Evolutionary conservation across 1,140 invertebrate species (phyloP).

Genomic region (Drosophila cardini): DNA sequence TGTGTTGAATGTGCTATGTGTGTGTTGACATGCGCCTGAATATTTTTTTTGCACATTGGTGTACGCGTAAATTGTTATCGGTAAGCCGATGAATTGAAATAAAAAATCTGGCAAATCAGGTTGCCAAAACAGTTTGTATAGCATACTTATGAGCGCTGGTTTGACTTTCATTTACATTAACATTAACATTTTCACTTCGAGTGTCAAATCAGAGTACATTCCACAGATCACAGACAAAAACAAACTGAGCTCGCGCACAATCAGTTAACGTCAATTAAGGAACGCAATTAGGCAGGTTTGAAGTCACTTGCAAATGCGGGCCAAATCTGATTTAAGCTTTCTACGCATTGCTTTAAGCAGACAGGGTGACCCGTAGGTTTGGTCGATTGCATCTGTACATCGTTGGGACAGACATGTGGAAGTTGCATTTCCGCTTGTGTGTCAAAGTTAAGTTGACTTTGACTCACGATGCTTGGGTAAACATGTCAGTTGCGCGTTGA

Average conservation of each 20-base stretch:
- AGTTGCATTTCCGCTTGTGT: conserved; percentile 43
- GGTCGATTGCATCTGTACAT: conserved; percentile 7
- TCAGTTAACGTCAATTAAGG: conserved; percentile 77
- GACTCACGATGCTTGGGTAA: not conserved
- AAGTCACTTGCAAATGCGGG: conserved; percentile 15
- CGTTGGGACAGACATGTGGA: conserved; percentile 18
- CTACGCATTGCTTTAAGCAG: not conserved
- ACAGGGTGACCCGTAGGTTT: conserved; percentile 21
- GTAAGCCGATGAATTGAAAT: conserved; percentile 63
- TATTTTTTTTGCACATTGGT: conserved; percentile 24
- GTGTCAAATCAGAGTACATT: conserved; percentile 39
- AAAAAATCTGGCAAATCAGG: conserved; percentile 73
- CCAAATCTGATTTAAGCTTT: not conserved
- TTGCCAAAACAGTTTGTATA: conserved; percentile 31
- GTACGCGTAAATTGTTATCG: conserved; percentile 51
- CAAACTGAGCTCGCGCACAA: conserved; percentile 42
- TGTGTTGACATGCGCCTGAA: conserved; percentile 17
- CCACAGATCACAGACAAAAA: conserved; percentile 36
- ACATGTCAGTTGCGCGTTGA: conserved; percentile 48
- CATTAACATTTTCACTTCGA: conserved; percentile 14
- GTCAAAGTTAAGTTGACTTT: conserved; percentile 32
- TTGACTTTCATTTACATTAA: conserved; percentile 21
- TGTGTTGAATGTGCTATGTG: conserved; percentile 15
- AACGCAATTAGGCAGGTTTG: conserved; percentile 53
- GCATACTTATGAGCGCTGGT: conserved; percentile 36